Conservation (phyloP, 2,797 vertebrate species). For the Craterocephalus amniculus region DNA sequence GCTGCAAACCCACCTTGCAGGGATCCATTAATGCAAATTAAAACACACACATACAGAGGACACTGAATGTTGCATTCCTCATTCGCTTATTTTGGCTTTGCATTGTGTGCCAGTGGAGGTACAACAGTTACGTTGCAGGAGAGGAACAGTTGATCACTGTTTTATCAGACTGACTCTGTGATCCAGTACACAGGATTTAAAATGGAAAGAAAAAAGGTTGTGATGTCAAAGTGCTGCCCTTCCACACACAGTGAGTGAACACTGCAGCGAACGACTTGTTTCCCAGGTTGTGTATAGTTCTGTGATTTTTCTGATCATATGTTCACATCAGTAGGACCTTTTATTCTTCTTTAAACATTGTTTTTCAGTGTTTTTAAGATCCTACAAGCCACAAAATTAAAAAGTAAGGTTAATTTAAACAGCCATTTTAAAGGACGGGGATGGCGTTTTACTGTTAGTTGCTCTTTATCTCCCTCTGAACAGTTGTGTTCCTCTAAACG, state of each 20-base stretch:
- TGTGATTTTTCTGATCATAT: too few species aligned
- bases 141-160: constrained; percentile 1
- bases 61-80: constrained; percentile 9
- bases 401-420: too few species aligned
- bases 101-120: background rate
- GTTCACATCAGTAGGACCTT: too few species aligned
- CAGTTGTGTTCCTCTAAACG: too few species aligned
- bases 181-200: constrained; percentile 2
- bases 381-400: too few species aligned
- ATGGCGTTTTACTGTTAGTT: too few species aligned
- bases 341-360: too few species aligned
- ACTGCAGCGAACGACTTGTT: background rate
- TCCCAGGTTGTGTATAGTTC: background rate
- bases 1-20: background rate
- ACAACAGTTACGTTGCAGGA: constrained; percentile 1
- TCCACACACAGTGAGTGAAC: background rate
- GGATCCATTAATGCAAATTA: too few species aligned
- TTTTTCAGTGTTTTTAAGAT: too few species aligned
- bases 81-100: background rate
- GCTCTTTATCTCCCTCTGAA: too few species aligned
- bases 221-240: background rate
- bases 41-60: background rate
- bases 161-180: constrained; percentile 6
- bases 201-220: background rate
- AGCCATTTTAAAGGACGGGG: too few species aligned